Evolutionary conservation across 1,140 invertebrate genomes (phyloP).

Genomic region (Drosophila seguyi): DNA sequence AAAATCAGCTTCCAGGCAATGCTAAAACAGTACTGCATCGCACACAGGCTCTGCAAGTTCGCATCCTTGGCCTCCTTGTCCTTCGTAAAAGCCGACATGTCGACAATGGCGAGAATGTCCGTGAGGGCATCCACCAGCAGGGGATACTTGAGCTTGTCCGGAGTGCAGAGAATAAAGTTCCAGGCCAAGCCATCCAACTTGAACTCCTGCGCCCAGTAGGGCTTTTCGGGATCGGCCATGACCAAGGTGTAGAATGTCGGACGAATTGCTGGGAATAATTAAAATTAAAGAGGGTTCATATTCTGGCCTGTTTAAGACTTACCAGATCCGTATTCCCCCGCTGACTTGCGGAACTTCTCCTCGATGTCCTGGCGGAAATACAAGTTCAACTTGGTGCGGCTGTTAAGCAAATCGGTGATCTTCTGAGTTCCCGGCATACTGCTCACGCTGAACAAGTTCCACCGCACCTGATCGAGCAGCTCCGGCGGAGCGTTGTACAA

Average conservation of each 20-base stretch:
- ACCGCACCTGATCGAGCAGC: slow-evolving; percentile 90
- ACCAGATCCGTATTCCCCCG: slow-evolving; percentile 68
- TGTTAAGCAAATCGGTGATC: slow-evolving; percentile 71
- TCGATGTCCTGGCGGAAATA: slow-evolving; percentile 89
- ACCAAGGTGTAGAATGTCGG: slow-evolving; percentile 83
- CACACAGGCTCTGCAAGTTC: slow-evolving; percentile 89
- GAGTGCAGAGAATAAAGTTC: slow-evolving; percentile 95
- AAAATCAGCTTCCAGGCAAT: slow-evolving; percentile 88
- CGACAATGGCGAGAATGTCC: slow-evolving; percentile 90
- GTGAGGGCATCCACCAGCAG: slow-evolving; percentile 94
- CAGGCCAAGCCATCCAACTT: slow-evolving; percentile 97
- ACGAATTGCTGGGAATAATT: slow-evolving; percentile 66
- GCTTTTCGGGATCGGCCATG: slow-evolving; percentile 55
- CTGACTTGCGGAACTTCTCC: slow-evolving; percentile 90
- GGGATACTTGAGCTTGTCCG: slow-evolving; percentile 95
- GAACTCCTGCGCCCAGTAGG: slow-evolving; percentile 88
- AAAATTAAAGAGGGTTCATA: neutral
- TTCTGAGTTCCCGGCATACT: slow-evolving; percentile 79
- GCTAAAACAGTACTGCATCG: slow-evolving; percentile 95
- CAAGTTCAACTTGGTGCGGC: slow-evolving; percentile 75
- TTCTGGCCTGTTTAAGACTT: neutral
- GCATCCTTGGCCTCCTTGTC: slow-evolving; percentile 86
- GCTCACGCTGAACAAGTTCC: slow-evolving; percentile 84
- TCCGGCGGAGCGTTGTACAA: slow-evolving; percentile 94
- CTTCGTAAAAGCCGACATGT: slow-evolving; percentile 87